Percentiles rank a stretch among this genome's conserved stretches.
These are phyloP conservation scores for Pomatostomus ruficeps DNA, from an alignment of 2,113 vertebrate genomes.

Conservation along the genomic window DNA sequence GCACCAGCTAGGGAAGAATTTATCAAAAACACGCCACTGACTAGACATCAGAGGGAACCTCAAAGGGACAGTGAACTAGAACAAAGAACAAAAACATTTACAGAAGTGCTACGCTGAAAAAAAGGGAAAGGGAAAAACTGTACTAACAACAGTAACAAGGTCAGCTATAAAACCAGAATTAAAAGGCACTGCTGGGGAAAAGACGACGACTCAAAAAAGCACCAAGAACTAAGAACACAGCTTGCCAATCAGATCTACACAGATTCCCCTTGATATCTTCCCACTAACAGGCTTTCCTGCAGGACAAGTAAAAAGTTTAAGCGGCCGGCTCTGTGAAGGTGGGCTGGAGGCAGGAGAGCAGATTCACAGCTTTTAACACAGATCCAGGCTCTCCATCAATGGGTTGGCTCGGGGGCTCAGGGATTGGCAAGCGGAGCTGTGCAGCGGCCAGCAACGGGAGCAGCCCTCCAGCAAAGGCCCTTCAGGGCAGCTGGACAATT, in stretches of 20 bases:
- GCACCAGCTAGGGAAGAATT: slow-evolving; percentile 63
- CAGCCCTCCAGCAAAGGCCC: neutral
- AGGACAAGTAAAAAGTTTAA: slow-evolving; percentile 67
- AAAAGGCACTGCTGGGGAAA: slow-evolving; percentile 70
- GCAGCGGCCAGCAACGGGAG: neutral
- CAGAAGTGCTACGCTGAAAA: slow-evolving; percentile 66
- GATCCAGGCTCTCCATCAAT: neutral
- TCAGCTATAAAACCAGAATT: slow-evolving; percentile 69
- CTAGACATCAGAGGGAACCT: slow-evolving; percentile 74
- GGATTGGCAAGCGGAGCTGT: neutral
- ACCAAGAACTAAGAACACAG: slow-evolving; percentile 60
- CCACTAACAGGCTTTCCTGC: slow-evolving; percentile 63
- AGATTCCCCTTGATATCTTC: slow-evolving; percentile 68
- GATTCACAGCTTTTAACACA: slow-evolving; percentile 14
- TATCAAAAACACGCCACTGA: slow-evolving; percentile 72
- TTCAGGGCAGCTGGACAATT: neutral
- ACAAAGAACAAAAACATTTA: slow-evolving; percentile 76
- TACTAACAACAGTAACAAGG: slow-evolving; percentile 73
- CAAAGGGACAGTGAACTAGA: slow-evolving; percentile 74
- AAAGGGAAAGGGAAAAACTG: slow-evolving; percentile 49
- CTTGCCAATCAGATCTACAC: slow-evolving; percentile 63
- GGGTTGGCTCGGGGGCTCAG: neutral
- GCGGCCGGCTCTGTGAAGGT: slow-evolving; percentile 34
- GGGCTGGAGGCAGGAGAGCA: slow-evolving; percentile 28
- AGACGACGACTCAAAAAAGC: slow-evolving; percentile 63